Evolutionary conservation across 1,140 invertebrate genomes (phyloP), one percentile per base, ranked within the genome.

Genomic region (Diorhabda sublineata): DNA sequence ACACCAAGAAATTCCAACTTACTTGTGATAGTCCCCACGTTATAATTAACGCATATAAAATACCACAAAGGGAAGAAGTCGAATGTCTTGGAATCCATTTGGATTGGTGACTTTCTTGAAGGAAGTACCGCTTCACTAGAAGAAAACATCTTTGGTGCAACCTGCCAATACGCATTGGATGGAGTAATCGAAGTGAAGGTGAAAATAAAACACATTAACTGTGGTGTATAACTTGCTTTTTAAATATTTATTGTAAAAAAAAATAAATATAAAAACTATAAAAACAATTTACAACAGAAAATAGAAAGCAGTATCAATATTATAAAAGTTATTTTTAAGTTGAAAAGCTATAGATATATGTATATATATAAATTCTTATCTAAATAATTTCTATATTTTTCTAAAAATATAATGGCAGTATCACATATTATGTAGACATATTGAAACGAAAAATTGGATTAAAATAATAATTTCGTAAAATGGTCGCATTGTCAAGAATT

Each of bases 221-320:
- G 47, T 52, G n/a, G 47, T 52, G 47, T 62, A 47, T 44, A 62
- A 44, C 26, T 59, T 59, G 8, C 41, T 60, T 60, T 11, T 62
- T 8, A 62, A 44, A 44, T 42, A 44, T 62, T 62, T 42, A 62
- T 62, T 44, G 61, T 45, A 52, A 62, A 62, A 62, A 62, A 62
- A 62, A 62, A 62, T 62, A 62, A 62, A 62, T 62, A 62, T 43
- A 62, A 62, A 60, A 62, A 61, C 44, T 45, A 9, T 44, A 44
- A 62, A 62, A 62, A 43, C 42, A 61, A 61, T 62, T 62, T 62
- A 62, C 61, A 62, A 62, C 61, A 62, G 43, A 62, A 60, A 62
- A 11, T 62, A 43, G 42, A 62, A 62, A 45, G 42, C 61, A 44
- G 5, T 9, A 5, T 62, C n/a, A 9, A 42, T n/a, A 5, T 47